A percentile compares a stretch with the other conserved stretches of the same genome.
Evolutionary conservation across 2,113 vertebrate genomes (phyloP).

Genomic region (Gadus chalcogrammus): DNA sequence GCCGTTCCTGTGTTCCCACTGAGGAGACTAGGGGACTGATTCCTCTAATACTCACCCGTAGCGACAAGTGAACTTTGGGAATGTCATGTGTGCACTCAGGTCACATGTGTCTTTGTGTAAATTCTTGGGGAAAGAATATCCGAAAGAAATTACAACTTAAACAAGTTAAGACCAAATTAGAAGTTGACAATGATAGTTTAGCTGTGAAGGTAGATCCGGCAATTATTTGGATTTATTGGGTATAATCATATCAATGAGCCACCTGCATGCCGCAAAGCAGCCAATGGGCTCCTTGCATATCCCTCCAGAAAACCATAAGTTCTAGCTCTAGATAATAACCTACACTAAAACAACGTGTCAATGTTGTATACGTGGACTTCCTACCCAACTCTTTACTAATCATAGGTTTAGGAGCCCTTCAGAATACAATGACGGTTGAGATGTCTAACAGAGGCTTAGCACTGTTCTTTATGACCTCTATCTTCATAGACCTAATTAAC

Average conservation of each 20-base stretch:
- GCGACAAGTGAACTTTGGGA: slow-evolving; percentile 2
- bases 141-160: no score
- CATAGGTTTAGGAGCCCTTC: neutral
- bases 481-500: no score
- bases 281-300: slow-evolving; percentile 16
- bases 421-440: neutral
- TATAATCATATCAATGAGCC: slow-evolving; percentile 32
- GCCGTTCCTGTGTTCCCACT: neutral
- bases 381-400: neutral
- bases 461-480: neutral
- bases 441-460: neutral
- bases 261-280: slow-evolving; percentile 5
- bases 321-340: neutral
- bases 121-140: no score
- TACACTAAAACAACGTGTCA: neutral
- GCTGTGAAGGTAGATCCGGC: neutral
- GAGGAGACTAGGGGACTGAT: neutral
- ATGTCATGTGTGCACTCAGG: slow-evolving; percentile 3
- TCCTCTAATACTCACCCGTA: neutral
- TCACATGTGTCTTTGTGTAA: slow-evolving; percentile 4
- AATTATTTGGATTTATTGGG: neutral
- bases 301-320: neutral
- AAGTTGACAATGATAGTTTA: neutral
- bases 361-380: neutral
- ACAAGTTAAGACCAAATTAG: no score